phyloP scores from a whole-genome alignment of 2,797 vertebrate species.

The Vireo griseus region DNA sequence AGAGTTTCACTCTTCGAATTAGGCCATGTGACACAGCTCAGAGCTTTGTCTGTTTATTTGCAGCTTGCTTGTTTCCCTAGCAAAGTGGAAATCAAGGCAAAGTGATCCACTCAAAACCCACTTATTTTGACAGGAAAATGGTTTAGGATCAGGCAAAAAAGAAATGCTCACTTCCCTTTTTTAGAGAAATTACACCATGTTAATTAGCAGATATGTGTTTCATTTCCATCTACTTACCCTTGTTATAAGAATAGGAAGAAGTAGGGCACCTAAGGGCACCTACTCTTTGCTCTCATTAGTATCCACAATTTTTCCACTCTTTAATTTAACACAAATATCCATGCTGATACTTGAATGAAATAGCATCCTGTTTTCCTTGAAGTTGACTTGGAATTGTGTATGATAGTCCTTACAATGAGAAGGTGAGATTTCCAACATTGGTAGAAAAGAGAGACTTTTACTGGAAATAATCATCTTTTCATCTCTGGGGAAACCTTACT shows the following conservation, averaged over 20 bases:
- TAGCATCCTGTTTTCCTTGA: not conserved
- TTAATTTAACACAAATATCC: not conserved
- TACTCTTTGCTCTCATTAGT: not conserved
- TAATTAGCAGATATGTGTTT: conserved; percentile 7
- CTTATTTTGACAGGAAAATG: not conserved
- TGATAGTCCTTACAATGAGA: not conserved
- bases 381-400: not conserved
- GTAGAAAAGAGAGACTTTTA: not conserved
- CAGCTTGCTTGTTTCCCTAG: not conserved
- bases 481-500: not conserved
- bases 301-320: not conserved
- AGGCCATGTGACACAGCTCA: not conserved
- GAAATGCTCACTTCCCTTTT: conserved; percentile 56
- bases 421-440: not conserved
- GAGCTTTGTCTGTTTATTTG: not conserved
- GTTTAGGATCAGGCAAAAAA: not conserved
- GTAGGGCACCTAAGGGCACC: not conserved
- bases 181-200: conserved; percentile 10
- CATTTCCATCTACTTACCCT: conserved; percentile 1
- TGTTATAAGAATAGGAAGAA: not conserved
- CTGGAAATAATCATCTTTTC: not conserved
- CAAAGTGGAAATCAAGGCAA: not conserved
- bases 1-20: not conserved
- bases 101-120: not conserved
- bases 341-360: not conserved